A percentile compares a stretch with the other conserved stretches of the same genome.
These are phyloP conservation scores for Megamerina dolium DNA, from an alignment of 2,888 invertebrate species.

Conservation along the genomic window DNA sequence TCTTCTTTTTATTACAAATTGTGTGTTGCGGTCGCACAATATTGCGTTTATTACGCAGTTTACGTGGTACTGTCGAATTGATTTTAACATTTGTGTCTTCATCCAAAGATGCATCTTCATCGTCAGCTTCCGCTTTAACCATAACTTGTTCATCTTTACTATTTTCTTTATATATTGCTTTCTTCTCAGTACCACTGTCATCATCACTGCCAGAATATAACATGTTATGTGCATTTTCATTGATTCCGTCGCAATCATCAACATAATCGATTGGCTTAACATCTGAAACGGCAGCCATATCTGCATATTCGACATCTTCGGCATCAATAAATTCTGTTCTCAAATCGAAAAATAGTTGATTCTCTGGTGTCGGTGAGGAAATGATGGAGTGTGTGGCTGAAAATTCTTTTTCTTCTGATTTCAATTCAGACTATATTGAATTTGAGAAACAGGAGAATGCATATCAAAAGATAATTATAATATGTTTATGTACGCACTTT, in stretches of 20 bases:
- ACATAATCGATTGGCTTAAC: too few relatives aligned
- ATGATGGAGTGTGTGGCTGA: slow-evolving; percentile 2
- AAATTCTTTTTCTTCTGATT: slow-evolving; percentile 24
- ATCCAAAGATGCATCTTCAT: slow-evolving; percentile 11
- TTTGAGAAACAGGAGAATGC: background rate
- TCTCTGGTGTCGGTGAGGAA: slow-evolving; percentile 13
- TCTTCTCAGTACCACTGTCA: too few relatives aligned
- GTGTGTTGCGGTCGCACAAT: slow-evolving; percentile 17
- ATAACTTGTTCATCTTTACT: slow-evolving; percentile 12
- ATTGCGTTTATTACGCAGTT: slow-evolving; percentile 19
- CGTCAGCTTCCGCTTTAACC: slow-evolving; percentile 14
- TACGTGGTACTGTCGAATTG: slow-evolving; percentile 23
- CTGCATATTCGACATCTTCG: slow-evolving; percentile 32
- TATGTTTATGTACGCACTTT: slow-evolving; percentile 27
- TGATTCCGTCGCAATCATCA: too few relatives aligned
- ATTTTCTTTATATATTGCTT: too few relatives aligned
- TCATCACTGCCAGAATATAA: too few relatives aligned
- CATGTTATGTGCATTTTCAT: too few relatives aligned
- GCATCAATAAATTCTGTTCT: slow-evolving; percentile 35
- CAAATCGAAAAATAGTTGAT: slow-evolving; percentile 29
- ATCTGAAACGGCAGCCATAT: slow-evolving; percentile 28
- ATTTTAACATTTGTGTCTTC: too few relatives aligned
- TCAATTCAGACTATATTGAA: slow-evolving; percentile 32
- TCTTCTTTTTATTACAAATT: slow-evolving; percentile 10
- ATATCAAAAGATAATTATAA: background rate